Base-by-base conservation (phyloP, 1,140 invertebrate species). In the Drosophila ohnishii region DNA sequence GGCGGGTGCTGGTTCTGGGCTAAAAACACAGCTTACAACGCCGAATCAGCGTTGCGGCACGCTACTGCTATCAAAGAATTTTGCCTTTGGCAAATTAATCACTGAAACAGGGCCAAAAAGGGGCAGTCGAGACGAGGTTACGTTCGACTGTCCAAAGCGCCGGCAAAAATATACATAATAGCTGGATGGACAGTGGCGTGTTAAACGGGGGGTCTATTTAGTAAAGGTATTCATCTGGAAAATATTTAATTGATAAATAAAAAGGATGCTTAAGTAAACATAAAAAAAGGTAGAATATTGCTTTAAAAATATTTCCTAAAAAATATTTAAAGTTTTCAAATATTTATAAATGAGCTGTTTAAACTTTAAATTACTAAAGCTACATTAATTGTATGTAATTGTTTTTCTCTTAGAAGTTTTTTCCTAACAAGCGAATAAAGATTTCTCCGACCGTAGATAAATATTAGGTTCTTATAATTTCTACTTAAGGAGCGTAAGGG, bases 41-140 rank as follows among this genome's bases (percentile, higher is more conserved):
- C 19, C 62, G 32, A 71, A 59, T 67, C 79, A 83, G 40, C 67
- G 84, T 79, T 88, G 80, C 76, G 75, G 84, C 83, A 87, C 83
- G 83, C 84, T 83, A 87, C 76, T 65, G 84, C 84, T 80, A 87
- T 88, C 80, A 88, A 80, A 87, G 83, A 75, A 77, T 87, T 87
- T 88, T 87, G 83, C 86, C 83, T 87, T 88, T 87, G 76, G 67
- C 75, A 86, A 86, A 87, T 86, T 83, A 86, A 86, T 86, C 83
- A 82, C 47, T 53, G 22, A 53, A 66, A 69, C 71, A 81, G 70
- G 57, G 61, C 71, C 73, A 39, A 65, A 39, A 51, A 48, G 53
- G 39, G 62, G 67, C 19, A 53, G 50, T 58, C 48, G 50, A 65
- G 61, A 37, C 19, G 39, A 42, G 58, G 64, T 48, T 48, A 48